Base-by-base conservation (phyloP, 2,888 invertebrate genomes). In the Microchrysa polita region DNA sequence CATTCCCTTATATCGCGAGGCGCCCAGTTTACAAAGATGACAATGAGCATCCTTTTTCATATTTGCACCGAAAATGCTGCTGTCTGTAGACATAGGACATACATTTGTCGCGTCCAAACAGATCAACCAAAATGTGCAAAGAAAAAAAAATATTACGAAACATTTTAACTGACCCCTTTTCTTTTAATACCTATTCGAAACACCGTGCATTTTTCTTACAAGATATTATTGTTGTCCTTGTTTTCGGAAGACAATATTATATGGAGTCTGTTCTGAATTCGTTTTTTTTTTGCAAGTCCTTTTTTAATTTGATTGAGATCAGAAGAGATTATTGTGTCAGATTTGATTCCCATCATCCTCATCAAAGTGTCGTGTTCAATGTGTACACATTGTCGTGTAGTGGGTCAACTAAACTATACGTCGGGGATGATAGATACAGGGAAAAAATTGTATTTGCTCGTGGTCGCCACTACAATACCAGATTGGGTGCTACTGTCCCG, bases 111-210 rank as follows among this genome's bases (percentile, higher is more conserved):
- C 27, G 27, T 34, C 27, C 27, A 34, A 34, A 34, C 27, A 34
- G 27, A 34, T 34, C 27, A 34, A n/a, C 27, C 27, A 34, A 34
- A 7, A 65, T 44, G 22, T 12, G 34, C 27, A 55, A 53, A 53
- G 20, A 53, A 63, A 63, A 63, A 18, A 63, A 5, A 48, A 7
- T 40, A 40, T 34, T 16, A 16, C n/a, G n/a, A 20, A 14, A 23
- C 16, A 42, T 52, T 77, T 76, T 76, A 65, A 76, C 75, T 79
- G 79, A 79, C 79, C 79, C 78, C 76, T 77, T 73, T 76, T 74
- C 53, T 65, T 52, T 18, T 23, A 16, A 57, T n/a, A n/a, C n/a
- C n/a, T n/a, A n/a, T n/a, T n/a, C n/a, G 12, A 16, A 2, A 20
- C 12, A 65, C 44, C 2, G 22, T 20, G 52, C 40, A 55, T 55